Evolutionary conservation across 2,113 vertebrate species (phyloP).

Genomic region (Halichoerus grypus): DNA sequence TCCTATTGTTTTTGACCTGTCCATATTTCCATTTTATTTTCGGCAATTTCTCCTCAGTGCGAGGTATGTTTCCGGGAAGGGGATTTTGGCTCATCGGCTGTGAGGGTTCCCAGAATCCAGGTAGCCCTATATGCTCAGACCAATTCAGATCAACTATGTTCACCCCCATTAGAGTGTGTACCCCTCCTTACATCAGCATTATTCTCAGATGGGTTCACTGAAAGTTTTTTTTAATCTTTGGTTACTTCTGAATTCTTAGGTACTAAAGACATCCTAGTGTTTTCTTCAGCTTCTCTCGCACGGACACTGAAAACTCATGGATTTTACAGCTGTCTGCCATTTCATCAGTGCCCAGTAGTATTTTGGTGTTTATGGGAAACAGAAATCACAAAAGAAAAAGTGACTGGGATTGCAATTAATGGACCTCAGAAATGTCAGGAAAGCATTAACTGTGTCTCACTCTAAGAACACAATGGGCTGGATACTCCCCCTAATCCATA

Average conservation of each 20-base stretch:
- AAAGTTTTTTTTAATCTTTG: background rate
- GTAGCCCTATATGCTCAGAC: background rate
- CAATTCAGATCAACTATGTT: background rate
- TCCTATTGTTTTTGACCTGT: background rate
- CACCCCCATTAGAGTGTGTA: fast-evolving
- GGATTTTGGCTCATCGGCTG: background rate
- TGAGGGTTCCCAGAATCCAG: background rate
- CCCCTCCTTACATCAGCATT: fast-evolving
- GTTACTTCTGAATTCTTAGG: background rate
- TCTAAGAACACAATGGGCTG: background rate
- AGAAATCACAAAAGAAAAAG: background rate
- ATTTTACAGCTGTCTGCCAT: background rate
- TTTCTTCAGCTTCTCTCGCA: background rate
- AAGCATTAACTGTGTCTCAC: background rate
- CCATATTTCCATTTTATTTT: background rate
- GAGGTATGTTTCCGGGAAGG: background rate
- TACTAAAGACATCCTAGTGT: background rate
- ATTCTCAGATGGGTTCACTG: background rate
- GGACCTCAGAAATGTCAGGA: background rate
- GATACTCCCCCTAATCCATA: background rate
- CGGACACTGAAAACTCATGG: background rate
- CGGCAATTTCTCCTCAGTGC: background rate
- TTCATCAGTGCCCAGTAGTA: background rate
- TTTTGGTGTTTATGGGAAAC: background rate
- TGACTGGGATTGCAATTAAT: background rate